Percentiles rank a stretch among this genome's conserved stretches.
phyloP scores from a whole-genome alignment of 2,797 vertebrate species.

The Parotocinclus haroldoi region DNA sequence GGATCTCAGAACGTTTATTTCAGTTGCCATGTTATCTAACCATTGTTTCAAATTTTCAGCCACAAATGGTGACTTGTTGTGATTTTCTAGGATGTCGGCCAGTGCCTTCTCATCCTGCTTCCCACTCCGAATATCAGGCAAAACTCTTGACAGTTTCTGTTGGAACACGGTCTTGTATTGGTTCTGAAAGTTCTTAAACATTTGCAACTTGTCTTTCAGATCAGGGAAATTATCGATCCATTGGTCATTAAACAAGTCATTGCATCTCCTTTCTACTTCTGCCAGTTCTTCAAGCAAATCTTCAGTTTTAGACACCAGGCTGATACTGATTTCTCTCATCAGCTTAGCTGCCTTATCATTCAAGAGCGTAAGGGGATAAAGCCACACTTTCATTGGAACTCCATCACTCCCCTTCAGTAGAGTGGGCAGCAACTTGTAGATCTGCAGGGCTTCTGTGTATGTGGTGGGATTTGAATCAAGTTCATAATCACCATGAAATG shows the following conservation, averaged over 20 bases:
- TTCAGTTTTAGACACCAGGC: constrained; percentile 8
- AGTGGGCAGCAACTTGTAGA: constrained; percentile 33
- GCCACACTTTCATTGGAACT: constrained; percentile 46
- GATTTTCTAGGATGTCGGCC: constrained; percentile 8
- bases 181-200: neutral
- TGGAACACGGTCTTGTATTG: constrained; percentile 16
- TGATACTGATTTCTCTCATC: constrained; percentile 15
- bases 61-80: constrained; percentile 6
- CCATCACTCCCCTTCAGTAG: constrained; percentile 35
- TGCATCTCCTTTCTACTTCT: constrained; percentile 13
- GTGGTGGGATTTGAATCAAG: constrained; percentile 33
- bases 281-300: constrained; percentile 12
- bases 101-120: neutral
- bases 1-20: constrained; percentile 15
- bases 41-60: neutral
- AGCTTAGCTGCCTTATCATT: constrained; percentile 27
- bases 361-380: constrained; percentile 41
- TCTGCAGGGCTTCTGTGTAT: constrained; percentile 35
- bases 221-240: neutral
- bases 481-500: constrained; percentile 38
- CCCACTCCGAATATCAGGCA: constrained; percentile 1
- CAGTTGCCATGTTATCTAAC: constrained; percentile 15
- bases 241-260: constrained; percentile 11
- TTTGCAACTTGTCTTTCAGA: neutral
- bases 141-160: neutral